Base-by-base conservation (phyloP, 1,140 invertebrate genomes). In the Brachionus sp. region DNA sequence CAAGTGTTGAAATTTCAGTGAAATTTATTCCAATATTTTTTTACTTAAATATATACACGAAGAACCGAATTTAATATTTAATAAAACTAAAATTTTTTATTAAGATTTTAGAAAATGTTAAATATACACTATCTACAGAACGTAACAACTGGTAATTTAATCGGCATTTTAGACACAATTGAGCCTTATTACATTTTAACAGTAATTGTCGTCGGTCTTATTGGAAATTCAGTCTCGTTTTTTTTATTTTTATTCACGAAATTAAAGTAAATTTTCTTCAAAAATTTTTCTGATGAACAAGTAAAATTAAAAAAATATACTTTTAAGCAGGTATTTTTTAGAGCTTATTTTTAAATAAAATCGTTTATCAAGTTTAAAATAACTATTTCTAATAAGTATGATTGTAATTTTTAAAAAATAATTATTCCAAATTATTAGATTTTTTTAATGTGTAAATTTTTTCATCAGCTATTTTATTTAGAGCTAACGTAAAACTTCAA, bases 151-250 rank as follows among this genome's bases (percentile, higher is more conserved):
- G 13, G 25, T 68, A 68, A 68, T 33, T 35, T 68, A 12, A 33
- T 68, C 25, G 12, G 9, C 5, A 68, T 68, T 37, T n/a, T 68
- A 29, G 29, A 68, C 16, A 68, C 3, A 39, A 39, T 73, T 10
- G 68, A 73, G 19, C 68, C 68, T 1, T 73, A 73, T 73, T 73
- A 73, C 37, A 73, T 73, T 16, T 16, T 73, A 42, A 39, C 35
- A n/a, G 10, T 73, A 10, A 39, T 73, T 12, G 6, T 73, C 33
- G 37, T 73, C 9, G 68, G 68, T 3, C 68, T 73, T 5, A 73
- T 73, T 73, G 68, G 68, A 39, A 73, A 73, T 19, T 73, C 35
- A 16, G 16, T 73, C 16, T 73, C 68, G n/a, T 39, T 73, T 39
- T 73, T 73, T 12, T 39, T 73, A 39, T 73, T 73, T 73, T 23